Conservation (phyloP, 2,888 invertebrate species). For the Ochropleura plecta region DNA sequence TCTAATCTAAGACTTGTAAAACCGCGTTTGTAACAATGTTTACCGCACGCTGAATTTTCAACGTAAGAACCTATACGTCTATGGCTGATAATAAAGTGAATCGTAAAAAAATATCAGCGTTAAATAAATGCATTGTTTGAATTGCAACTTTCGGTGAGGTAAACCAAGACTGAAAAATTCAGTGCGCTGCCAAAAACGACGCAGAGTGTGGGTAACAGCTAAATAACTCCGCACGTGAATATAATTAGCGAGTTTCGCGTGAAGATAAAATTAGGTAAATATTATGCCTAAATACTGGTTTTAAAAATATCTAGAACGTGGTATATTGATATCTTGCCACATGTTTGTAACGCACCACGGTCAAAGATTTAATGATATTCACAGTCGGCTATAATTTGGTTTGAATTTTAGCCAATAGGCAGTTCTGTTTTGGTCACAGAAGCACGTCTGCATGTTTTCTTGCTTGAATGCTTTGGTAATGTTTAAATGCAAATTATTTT, state of each 20-base stretch:
- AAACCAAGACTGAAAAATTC: neutral
- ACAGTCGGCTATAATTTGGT: neutral
- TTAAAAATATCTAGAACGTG: conserved; percentile 12
- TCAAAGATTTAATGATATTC: neutral
- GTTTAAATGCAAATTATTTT: neutral
- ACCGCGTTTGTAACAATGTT: neutral
- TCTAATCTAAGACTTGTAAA: conserved; percentile 31
- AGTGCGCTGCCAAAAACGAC: neutral
- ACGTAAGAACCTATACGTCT: neutral
- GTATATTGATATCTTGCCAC: neutral
- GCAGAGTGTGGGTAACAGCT: neutral
- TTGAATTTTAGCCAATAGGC: conserved; percentile 17
- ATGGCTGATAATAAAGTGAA: neutral
- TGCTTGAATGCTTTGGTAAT: neutral
- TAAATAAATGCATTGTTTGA: neutral
- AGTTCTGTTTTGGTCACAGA: conserved; percentile 4
- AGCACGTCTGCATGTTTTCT: neutral
- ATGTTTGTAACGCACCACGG: conserved; percentile 7
- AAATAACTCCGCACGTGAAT: conserved; percentile 39
- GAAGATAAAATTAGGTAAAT: conserved; percentile 9
- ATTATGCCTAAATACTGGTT: neutral
- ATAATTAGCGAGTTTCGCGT: conserved; percentile 28
- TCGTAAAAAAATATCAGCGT: neutral
- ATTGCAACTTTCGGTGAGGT: neutral
- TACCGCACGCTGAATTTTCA: neutral